Conservation (phyloP, 2,797 vertebrate genomes). For the Iguana delicatissima region DNA sequence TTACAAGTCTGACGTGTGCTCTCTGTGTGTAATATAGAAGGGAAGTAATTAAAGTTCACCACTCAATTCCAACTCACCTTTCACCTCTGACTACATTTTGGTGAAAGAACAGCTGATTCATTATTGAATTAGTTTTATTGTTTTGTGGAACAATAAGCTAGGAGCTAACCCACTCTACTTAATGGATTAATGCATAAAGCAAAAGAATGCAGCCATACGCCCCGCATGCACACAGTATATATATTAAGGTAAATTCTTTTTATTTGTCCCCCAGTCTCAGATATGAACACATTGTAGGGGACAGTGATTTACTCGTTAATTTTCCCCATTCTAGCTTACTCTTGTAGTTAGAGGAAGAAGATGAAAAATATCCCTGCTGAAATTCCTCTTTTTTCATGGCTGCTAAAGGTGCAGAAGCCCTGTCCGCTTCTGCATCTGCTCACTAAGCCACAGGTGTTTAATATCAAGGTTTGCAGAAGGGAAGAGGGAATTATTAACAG, state of each 20-base stretch:
- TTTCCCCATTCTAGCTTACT: conserved; percentile 2
- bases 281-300: neutral
- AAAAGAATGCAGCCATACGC: neutral
- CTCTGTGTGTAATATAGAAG: neutral
- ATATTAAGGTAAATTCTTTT: neutral
- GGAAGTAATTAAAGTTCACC: neutral
- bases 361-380: neutral
- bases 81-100: neutral
- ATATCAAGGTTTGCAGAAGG: conserved; percentile 47
- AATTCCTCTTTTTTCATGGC: neutral
- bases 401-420: neutral
- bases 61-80: neutral
- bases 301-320: neutral
- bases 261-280: neutral
- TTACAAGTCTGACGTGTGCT: conserved; percentile 1
- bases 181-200: neutral
- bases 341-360: neutral
- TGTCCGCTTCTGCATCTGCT: neutral
- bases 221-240: neutral
- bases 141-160: neutral
- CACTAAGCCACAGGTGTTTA: conserved; percentile 40
- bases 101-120: neutral
- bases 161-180: neutral
- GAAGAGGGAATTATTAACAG: conserved; percentile 33
- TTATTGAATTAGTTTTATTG: neutral